These are phyloP conservation scores for rabbit (Oryctolagus cuniculus) DNA, from an alignment of 2,113 vertebrate species.

Conservation along the genomic window DNA sequence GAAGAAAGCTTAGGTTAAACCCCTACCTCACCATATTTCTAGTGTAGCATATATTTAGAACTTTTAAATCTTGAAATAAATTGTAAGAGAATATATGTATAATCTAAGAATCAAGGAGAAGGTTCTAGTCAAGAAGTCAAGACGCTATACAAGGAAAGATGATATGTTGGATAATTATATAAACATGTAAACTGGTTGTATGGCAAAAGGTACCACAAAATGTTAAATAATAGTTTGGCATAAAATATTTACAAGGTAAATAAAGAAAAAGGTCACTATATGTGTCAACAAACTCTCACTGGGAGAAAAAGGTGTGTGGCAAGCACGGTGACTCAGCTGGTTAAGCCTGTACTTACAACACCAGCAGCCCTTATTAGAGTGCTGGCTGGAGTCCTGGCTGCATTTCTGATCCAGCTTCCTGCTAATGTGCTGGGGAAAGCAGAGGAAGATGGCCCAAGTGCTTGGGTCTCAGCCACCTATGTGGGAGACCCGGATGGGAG, in stretches of 20 bases:
- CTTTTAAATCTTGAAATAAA: neutral
- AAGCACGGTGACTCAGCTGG: no score
- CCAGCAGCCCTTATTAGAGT: no score
- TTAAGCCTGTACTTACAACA: no score
- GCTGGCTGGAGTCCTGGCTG: no score
- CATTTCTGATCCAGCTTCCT: no score
- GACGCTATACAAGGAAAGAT: neutral
- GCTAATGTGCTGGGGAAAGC: no score
- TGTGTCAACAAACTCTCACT: neutral
- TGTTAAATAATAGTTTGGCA: neutral
- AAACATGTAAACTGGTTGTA: neutral
- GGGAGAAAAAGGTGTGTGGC: neutral
- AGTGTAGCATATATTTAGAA: neutral
- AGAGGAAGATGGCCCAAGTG: no score
- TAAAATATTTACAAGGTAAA: conserved; percentile 29
- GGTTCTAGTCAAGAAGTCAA: neutral
- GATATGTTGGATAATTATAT: neutral
- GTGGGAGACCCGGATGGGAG: no score
- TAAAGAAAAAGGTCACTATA: neutral
- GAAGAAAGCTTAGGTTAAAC: neutral
- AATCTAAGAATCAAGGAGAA: neutral
- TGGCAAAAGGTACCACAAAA: neutral
- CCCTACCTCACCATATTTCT: neutral
- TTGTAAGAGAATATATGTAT: neutral
- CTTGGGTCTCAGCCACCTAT: no score